Conservation (phyloP, 2,888 invertebrate species). For the Polia nebulosa region DNA sequence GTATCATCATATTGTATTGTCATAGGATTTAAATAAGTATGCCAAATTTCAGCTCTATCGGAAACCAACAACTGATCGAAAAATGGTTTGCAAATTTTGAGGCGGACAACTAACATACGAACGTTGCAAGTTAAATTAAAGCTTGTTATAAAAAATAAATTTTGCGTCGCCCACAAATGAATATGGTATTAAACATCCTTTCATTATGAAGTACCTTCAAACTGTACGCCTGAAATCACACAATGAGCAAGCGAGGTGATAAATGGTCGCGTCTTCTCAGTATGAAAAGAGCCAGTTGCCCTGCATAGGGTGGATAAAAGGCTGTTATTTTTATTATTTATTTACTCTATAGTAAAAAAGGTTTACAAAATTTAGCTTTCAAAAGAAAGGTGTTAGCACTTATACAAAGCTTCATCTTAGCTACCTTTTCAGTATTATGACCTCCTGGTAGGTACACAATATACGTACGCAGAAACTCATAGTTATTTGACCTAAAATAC, state of each 20-base stretch:
- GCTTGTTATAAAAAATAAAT: too few species aligned
- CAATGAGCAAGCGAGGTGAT: not conserved
- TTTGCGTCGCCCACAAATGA: too few species aligned
- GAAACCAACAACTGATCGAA: too few species aligned
- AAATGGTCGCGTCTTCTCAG: not conserved
- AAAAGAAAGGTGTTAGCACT: not conserved
- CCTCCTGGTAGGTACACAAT: not conserved
- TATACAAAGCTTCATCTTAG: not conserved
- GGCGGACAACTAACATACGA: too few species aligned
- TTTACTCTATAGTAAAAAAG: not conserved
- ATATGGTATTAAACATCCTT: too few species aligned
- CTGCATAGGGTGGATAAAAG: not conserved
- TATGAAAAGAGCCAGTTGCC: not conserved
- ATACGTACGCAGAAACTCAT: not conserved
- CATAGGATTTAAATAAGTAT: too few species aligned
- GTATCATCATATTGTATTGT: too few species aligned
- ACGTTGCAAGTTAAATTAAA: too few species aligned
- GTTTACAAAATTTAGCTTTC: not conserved
- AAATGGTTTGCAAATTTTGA: too few species aligned
- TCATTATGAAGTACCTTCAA: too few species aligned
- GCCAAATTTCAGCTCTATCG: too few species aligned
- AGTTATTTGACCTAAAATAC: slow-evolving; percentile 18
- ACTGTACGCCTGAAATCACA: not conserved
- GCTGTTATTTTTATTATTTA: not conserved
- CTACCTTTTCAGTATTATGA: not conserved